Conservation (phyloP, 2,113 vertebrate genomes). For the Leptocoma aspasia region DNA sequence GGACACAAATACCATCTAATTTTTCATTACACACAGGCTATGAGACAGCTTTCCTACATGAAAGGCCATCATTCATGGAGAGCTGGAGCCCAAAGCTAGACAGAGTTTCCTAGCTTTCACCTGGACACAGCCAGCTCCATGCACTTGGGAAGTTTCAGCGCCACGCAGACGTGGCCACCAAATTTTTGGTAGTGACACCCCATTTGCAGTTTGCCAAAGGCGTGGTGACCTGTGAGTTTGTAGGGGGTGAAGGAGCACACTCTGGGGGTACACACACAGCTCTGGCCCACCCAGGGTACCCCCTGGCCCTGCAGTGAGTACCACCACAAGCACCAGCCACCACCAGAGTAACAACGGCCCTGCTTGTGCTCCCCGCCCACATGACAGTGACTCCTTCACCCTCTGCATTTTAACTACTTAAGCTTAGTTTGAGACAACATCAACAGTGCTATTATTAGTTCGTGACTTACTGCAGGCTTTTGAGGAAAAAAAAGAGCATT, state of each 20-base stretch:
- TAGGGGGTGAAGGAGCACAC: background rate
- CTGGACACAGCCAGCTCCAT: background rate
- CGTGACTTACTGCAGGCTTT: background rate
- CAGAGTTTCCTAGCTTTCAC: background rate
- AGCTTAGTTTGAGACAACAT: background rate
- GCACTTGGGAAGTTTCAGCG: background rate
- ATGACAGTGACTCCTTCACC: accelerated
- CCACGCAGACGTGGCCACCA: accelerated
- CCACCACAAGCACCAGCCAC: accelerated
- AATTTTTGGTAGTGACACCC: background rate
- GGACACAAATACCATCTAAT: background rate
- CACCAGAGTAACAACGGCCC: background rate
- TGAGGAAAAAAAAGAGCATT: background rate
- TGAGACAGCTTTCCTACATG: background rate
- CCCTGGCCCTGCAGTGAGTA: accelerated
- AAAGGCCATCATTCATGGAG: background rate
- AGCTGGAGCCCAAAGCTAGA: background rate
- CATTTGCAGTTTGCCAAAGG: background rate
- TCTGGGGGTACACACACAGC: background rate
- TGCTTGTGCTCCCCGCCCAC: background rate
- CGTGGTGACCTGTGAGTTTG: background rate
- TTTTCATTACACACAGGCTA: background rate
- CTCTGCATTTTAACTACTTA: background rate
- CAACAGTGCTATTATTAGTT: background rate
- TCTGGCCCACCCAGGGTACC: background rate